Evolutionary conservation across 1,140 invertebrate species (phyloP), one percentile per base, ranked within the genome.

Genomic region (Zelostemma sp.): DNA sequence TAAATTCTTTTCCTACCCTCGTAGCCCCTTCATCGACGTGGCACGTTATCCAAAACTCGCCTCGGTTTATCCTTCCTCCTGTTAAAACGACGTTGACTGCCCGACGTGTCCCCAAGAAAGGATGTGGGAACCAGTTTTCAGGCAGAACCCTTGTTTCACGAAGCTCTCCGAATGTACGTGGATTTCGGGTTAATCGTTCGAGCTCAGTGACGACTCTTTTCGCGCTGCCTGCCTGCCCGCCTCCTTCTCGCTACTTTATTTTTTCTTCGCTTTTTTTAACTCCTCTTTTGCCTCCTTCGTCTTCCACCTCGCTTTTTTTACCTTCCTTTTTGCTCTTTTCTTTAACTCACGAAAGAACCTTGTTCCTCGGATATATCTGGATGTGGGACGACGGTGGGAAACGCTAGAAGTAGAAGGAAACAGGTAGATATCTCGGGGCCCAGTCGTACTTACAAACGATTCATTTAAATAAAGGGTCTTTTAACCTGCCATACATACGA

Each of bases 121-220:
- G 49, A 69, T 65, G 71, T 62, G 74, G 70, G 72, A 79, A 81
- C 80, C 79, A 80, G 79, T 82, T 82, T 76, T 75, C 28, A 56
- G 25, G 56, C 71, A 54, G 74, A 79, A 75, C 76, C 76, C 79
- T 80, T 77, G 75, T 81, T 80, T 76, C 33, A 2, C 73, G 76
- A 72, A 72, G 74, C 3, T 75, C 72, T 70, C 74, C 72, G 75
- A 78, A 78, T 69, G 69, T 69, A 75, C 78, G 76, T 79, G 78
- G 48, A 79, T 80, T 83, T 77, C 81, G 76, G 76, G 80, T 83
- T 81, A 83, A 83, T 83, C 81, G 77, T 77, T 71, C 58, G 58
- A 56, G 55, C 58, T 59, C 68, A 78, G 77, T 76, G 79, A 80
- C 59, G 73, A 73, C 72, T 75, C 68, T 71, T 56, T 59, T 50